Base-by-base conservation (phyloP, 2,113 vertebrate species). In the Rhinolophus ferrumequinum region DNA sequence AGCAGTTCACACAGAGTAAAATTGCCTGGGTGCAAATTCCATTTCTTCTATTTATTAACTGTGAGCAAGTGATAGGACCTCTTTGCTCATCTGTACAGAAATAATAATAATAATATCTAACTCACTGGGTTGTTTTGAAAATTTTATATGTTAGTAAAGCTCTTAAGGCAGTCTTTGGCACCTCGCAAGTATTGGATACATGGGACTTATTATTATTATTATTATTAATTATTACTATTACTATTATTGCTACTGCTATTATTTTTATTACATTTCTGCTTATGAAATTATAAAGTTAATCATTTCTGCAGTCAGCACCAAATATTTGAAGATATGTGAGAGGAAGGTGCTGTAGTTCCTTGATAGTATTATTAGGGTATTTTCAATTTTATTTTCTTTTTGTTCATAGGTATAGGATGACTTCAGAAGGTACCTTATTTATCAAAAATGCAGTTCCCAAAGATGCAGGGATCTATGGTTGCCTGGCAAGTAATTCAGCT, bases 401-500 rank as follows among this genome's bases (percentile, higher is more conserved):
- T 88, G 33, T 96, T 58, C 38, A 56, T 96, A 99, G 99, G 95
- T 98, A 99, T 88, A 99, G 99, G 85, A 97, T 99, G 98, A 99
- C 97, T 41, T 96, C 99, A 79, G 99, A 99, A 97, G 99, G 99
- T 15, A 98, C 99, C 8, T 98, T 99, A 96, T 93, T 99, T 69
- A 99, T 99, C 92, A 99, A 97, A 98, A 99, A 99, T 94, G 97
- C 98, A 54, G 64, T 98, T 98, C 98, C 97, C 77, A 99, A 98
- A 97, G 99, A 99, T 93, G 99, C 98, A 96, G 99, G 99, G 28
- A 67, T 98, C 35, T 99, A 99, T 69, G 98, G 99, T 86, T 99
- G 99, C 92, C 98, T 99, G 95, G 99, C 99, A 90, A 99, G 99
- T 98, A 99, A 99, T 94, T 96, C 97, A 66, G 99, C 99, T 33